Evolutionary conservation across 2,113 vertebrate genomes (phyloP).

Genomic region (Neoarius graeffei): DNA sequence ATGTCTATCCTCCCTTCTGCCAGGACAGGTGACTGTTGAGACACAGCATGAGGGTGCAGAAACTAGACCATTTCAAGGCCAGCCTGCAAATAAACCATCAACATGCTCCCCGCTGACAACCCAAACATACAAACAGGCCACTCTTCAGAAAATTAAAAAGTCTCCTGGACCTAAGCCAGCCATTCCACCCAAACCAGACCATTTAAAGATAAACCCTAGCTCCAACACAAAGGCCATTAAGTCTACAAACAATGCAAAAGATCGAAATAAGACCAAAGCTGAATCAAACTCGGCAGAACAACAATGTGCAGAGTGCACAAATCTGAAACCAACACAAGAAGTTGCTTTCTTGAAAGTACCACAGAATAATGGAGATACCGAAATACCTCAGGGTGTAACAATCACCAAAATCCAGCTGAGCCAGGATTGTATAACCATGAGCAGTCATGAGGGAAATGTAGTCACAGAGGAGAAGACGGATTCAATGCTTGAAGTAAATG

Average conservation of each 20-base stretch:
- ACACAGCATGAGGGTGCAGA: constrained; percentile 47
- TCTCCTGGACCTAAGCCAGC: constrained; percentile 64
- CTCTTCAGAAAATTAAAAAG: constrained; percentile 60
- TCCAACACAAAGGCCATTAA: neutral
- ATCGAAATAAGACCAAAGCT: constrained; percentile 48
- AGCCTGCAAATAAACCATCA: constrained; percentile 36
- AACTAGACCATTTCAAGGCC: constrained; percentile 23
- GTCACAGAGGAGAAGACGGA: constrained; percentile 19
- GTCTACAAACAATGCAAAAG: constrained; percentile 59
- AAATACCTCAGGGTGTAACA: neutral
- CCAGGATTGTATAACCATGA: neutral
- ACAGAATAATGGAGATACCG: neutral
- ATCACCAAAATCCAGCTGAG: neutral
- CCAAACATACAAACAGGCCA: constrained; percentile 44
- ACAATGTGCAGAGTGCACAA: constrained; percentile 35
- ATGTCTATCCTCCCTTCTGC: constrained; percentile 68
- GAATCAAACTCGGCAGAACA: constrained; percentile 1
- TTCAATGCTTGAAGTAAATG: constrained; percentile 45
- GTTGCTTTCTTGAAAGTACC: neutral
- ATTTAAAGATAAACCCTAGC: constrained; percentile 54
- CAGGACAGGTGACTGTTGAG: constrained; percentile 57
- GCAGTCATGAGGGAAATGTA: constrained; percentile 1
- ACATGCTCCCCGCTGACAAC: constrained; percentile 17
- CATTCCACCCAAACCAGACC: constrained; percentile 72
- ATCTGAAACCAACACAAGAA: constrained; percentile 26